Conservation (phyloP, 2,113 vertebrate species). For the Balaenoptera acutorostrata region DNA sequence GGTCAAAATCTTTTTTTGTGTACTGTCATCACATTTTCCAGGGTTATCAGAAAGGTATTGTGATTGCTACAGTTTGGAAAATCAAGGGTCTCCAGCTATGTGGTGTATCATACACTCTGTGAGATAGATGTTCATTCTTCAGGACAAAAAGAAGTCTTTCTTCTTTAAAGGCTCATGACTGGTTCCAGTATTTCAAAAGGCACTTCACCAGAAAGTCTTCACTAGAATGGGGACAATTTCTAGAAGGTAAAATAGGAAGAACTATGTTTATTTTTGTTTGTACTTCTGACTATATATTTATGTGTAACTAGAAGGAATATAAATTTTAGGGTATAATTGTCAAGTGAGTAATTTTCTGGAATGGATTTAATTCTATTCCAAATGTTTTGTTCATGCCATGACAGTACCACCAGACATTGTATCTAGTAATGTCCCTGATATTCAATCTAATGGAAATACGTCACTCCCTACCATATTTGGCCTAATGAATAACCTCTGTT, state of each 20-base stretch:
- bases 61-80: background rate
- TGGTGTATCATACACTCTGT: background rate
- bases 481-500: background rate
- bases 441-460: background rate
- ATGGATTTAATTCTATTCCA: background rate
- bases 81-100: background rate
- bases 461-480: background rate
- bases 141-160: background rate
- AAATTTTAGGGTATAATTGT: background rate
- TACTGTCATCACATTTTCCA: background rate
- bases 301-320: background rate
- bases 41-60: background rate
- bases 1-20: background rate
- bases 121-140: background rate
- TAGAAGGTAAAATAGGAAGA: background rate
- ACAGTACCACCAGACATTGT: background rate
- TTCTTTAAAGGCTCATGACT: background rate
- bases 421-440: background rate
- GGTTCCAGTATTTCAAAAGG: background rate
- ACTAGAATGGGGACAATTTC: background rate
- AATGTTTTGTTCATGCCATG: background rate
- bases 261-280: background rate
- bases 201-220: background rate
- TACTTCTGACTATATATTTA: background rate
- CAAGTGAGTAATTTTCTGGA: conserved; percentile 8